phyloP scores from a whole-genome alignment of 2,888 invertebrate genomes.

The Panorpa germanica region DNA sequence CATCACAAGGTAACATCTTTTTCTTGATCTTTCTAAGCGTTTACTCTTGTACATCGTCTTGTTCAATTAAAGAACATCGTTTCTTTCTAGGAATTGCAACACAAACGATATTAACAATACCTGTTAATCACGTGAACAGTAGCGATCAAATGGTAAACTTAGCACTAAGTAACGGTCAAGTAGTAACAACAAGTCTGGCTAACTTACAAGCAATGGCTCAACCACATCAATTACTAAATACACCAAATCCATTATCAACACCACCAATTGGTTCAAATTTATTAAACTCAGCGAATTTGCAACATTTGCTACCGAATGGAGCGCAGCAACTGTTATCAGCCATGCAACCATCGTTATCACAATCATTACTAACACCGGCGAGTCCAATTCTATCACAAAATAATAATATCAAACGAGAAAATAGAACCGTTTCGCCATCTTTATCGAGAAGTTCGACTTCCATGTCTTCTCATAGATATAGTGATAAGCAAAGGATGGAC shows the following conservation, averaged over 20 bases:
- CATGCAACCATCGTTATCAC: slow-evolving; percentile 32
- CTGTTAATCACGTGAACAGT: slow-evolving; percentile 54
- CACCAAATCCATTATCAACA: slow-evolving; percentile 39
- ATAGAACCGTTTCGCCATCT: slow-evolving; percentile 13
- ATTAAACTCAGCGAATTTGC: slow-evolving; percentile 43
- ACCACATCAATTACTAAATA: slow-evolving; percentile 43
- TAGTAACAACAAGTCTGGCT: slow-evolving; percentile 70
- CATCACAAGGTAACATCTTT: slow-evolving; percentile 69
- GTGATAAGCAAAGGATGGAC: slow-evolving; percentile 25
- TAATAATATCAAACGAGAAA: slow-evolving; percentile 8
- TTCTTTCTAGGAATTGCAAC: slow-evolving; percentile 63
- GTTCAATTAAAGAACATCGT: not conserved
- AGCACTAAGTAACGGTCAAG: slow-evolving; percentile 69
- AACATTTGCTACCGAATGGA: slow-evolving; percentile 55
- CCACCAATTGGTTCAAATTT: slow-evolving; percentile 37
- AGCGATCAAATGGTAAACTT: slow-evolving; percentile 56
- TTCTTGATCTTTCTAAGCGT: slow-evolving; percentile 7
- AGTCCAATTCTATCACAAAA: slow-evolving; percentile 20
- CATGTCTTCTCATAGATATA: no score
- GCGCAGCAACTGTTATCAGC: slow-evolving; percentile 59
- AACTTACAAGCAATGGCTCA: slow-evolving; percentile 62
- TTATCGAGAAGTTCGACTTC: no score
- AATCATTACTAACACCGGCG: slow-evolving; percentile 17
- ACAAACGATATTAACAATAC: slow-evolving; percentile 90
- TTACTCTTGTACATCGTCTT: not conserved